A percentile compares a stretch with the other conserved stretches of the same genome.
These are phyloP conservation scores for Toxostoma redivivum DNA, from an alignment of 2,113 vertebrate species.

Conservation along the genomic window DNA sequence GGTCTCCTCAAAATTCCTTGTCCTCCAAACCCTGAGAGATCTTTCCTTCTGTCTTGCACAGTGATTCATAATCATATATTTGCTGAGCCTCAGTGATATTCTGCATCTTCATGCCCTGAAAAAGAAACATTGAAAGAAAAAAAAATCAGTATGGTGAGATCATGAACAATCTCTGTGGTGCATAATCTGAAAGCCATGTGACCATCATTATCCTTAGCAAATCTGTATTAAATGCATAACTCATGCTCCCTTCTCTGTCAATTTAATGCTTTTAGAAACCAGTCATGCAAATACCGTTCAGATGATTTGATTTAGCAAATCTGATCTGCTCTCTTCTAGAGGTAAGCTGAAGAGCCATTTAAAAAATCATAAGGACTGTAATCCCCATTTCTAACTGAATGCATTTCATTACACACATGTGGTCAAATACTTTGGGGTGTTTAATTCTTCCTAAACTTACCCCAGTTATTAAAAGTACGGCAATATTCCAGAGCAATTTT, in stretches of 20 bases:
- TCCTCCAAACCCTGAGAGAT: neutral
- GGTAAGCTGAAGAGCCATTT: neutral
- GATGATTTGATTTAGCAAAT: slow-evolving; percentile 34
- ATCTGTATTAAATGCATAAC: neutral
- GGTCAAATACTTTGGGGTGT: neutral
- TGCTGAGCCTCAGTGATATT: neutral
- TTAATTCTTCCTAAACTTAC: neutral
- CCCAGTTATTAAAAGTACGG: neutral
- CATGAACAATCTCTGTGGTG: neutral
- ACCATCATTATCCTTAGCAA: neutral
- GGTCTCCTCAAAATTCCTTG: neutral
- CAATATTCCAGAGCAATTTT: neutral
- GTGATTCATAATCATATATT: neutral
- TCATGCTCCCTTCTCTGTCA: neutral
- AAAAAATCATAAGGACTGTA: neutral
- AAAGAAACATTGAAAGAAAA: neutral
- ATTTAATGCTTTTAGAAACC: neutral
- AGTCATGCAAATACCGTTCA: neutral
- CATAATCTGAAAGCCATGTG: neutral
- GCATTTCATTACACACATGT: neutral
- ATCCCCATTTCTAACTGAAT: neutral
- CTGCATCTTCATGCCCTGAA: neutral
- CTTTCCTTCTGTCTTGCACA: neutral
- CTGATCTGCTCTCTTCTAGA: neutral
- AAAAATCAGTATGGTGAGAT: neutral